These are phyloP conservation scores for Atta cephalotes DNA, from an alignment of 1,140 invertebrate genomes.

Conservation along the genomic window DNA sequence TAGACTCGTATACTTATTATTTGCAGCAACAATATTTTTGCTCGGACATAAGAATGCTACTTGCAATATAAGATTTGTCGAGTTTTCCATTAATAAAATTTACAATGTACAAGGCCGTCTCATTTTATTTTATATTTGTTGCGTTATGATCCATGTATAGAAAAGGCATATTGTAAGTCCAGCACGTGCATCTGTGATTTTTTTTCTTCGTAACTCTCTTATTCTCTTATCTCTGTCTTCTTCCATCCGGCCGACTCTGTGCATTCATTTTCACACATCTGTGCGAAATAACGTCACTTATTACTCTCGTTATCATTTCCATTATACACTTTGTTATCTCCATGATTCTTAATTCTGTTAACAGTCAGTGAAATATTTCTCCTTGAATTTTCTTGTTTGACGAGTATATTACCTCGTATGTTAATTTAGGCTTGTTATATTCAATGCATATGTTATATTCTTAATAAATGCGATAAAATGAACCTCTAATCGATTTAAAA, in stretches of 20 bases:
- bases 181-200: background rate
- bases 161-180: background rate
- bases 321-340: background rate
- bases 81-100: constrained; percentile 4
- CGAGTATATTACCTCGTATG: background rate
- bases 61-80: background rate
- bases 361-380: constrained; percentile 2
- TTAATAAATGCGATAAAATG: background rate
- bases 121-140: background rate
- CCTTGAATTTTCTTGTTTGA: constrained; percentile 2
- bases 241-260: background rate
- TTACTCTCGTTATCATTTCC: background rate
- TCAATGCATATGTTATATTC: background rate
- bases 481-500: background rate
- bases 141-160: background rate
- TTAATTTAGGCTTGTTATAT: background rate
- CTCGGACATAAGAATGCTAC: background rate
- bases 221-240: background rate
- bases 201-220: background rate
- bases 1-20: background rate
- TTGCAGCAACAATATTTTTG: background rate
- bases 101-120: background rate
- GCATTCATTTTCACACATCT: constrained; percentile 20
- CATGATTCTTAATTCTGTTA: constrained; percentile 11
- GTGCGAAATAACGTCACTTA: constrained; percentile 28